These are phyloP conservation scores for Cephalotes varians DNA, from an alignment of 2,888 invertebrate species.

Conservation along the genomic window DNA sequence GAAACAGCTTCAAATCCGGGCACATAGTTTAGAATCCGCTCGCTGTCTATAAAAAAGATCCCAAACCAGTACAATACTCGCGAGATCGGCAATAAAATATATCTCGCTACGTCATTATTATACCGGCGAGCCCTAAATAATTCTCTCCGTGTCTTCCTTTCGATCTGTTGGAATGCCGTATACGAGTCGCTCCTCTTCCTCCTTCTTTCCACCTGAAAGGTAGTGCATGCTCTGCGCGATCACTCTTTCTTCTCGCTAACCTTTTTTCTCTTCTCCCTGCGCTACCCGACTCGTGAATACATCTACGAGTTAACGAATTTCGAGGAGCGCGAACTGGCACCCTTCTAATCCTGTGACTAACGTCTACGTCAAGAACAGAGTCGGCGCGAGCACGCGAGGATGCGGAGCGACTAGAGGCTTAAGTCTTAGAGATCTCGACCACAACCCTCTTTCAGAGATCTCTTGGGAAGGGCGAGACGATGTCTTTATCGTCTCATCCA, in stretches of 20 bases:
- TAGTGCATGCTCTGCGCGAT: slow-evolving; percentile 37
- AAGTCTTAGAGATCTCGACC: slow-evolving; percentile 48
- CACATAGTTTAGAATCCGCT: not conserved
- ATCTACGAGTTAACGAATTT: slow-evolving; percentile 74
- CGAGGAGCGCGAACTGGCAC: slow-evolving; percentile 58
- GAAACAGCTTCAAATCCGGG: not conserved
- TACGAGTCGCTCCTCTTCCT: slow-evolving; percentile 32
- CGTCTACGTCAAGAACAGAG: slow-evolving; percentile 61
- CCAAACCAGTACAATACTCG: slow-evolving; percentile 55
- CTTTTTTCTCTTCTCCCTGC: slow-evolving; percentile 5
- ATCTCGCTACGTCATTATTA: slow-evolving; percentile 64
- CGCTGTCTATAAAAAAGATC: slow-evolving; percentile 9
- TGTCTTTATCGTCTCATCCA: slow-evolving; percentile 66
- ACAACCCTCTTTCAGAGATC: slow-evolving; percentile 50
- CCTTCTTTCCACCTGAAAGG: slow-evolving; percentile 57
- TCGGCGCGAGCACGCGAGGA: slow-evolving; percentile 41
- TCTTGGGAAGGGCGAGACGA: slow-evolving; percentile 58
- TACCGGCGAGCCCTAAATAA: slow-evolving; percentile 69
- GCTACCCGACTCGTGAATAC: slow-evolving; percentile 48
- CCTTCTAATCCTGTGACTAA: slow-evolving; percentile 78
- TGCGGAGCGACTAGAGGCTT: slow-evolving; percentile 47
- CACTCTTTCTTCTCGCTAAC: slow-evolving; percentile 16
- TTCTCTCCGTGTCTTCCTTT: slow-evolving; percentile 65
- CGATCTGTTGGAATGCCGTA: slow-evolving; percentile 63
- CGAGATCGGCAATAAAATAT: slow-evolving; percentile 64